phyloP scores from a whole-genome alignment of 23 tunicate species.

The Aplidium turbinatum region DNA sequence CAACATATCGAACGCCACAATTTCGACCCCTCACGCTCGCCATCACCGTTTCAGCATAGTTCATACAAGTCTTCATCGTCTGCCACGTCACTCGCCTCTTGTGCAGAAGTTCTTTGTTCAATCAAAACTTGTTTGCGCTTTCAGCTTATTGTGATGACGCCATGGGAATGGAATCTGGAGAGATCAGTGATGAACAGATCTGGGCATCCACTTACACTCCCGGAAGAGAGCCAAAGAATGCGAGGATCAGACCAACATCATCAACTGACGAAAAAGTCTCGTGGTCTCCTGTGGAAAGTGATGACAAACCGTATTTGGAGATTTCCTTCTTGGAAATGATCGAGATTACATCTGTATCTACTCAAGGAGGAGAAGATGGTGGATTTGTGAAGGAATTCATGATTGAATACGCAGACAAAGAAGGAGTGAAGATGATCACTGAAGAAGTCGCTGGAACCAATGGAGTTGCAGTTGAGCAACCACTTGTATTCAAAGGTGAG shows the following conservation, averaged over 20 bases:
- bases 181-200: slow-evolving; percentile 51
- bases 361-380: slow-evolving; percentile 79
- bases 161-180: slow-evolving; percentile 77
- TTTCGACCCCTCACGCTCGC: too few relatives aligned
- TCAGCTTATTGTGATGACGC: slow-evolving; percentile 50
- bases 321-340: slow-evolving; percentile 57
- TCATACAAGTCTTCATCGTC: too few relatives aligned
- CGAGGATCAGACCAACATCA: slow-evolving; percentile 24
- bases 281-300: slow-evolving; percentile 77
- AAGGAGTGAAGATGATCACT: slow-evolving; percentile 38
- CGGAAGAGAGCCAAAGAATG: slow-evolving; percentile 52
- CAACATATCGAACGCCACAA: too few relatives aligned
- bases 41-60: too few relatives aligned
- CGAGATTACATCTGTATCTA: slow-evolving; percentile 65
- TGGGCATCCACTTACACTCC: slow-evolving; percentile 57
- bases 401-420: slow-evolving; percentile 47
- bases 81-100: too few relatives aligned
- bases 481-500: slow-evolving; percentile 44
- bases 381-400: slow-evolving; percentile 45
- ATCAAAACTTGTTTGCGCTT: too few relatives aligned
- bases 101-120: too few relatives aligned
- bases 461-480: slow-evolving; percentile 14
- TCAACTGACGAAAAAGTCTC: slow-evolving; percentile 18
- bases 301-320: slow-evolving; percentile 56
- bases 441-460: slow-evolving; percentile 26